Conservation (phyloP, 1,140 invertebrate genomes). For the Sipha flava region DNA sequence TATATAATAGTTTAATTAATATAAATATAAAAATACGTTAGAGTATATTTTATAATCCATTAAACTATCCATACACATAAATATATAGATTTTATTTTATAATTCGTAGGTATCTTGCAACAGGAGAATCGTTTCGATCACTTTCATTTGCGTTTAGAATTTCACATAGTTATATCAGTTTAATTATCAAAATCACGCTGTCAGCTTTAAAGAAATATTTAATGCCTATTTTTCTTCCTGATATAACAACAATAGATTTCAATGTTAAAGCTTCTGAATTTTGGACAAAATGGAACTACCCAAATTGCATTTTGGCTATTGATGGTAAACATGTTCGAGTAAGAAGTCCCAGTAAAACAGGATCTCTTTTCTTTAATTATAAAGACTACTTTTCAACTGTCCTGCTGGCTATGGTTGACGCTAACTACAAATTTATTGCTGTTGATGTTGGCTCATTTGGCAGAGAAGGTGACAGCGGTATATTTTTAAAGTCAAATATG, state of each 20-base stretch:
- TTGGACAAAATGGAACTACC: constrained; percentile 38
- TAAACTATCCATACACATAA: too few species aligned
- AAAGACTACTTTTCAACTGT: constrained; percentile 46
- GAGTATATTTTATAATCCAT: too few species aligned
- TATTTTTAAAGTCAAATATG: constrained; percentile 33
- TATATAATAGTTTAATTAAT: too few species aligned
- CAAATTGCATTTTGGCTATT: constrained; percentile 33
- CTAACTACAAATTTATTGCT: constrained; percentile 45
- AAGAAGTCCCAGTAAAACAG: constrained; percentile 40
- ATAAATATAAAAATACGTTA: too few species aligned
- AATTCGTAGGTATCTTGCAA: not conserved
- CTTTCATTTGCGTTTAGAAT: not conserved
- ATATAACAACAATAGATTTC: not conserved
- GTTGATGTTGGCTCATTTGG: constrained; percentile 46
- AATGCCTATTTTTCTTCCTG: not conserved
- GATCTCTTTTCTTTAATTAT: constrained; percentile 45
- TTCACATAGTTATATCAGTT: not conserved
- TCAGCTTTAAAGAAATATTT: not conserved
- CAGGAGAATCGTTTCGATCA: not conserved
- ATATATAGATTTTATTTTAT: not conserved
- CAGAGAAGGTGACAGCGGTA: constrained; percentile 42
- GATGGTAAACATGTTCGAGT: not conserved
- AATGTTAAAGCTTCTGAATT: constrained; percentile 33
- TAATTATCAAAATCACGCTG: not conserved
- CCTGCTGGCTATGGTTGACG: constrained; percentile 47